These are phyloP conservation scores for Aphodius sticticus DNA, from an alignment of 2,888 invertebrate species.

Conservation along the genomic window DNA sequence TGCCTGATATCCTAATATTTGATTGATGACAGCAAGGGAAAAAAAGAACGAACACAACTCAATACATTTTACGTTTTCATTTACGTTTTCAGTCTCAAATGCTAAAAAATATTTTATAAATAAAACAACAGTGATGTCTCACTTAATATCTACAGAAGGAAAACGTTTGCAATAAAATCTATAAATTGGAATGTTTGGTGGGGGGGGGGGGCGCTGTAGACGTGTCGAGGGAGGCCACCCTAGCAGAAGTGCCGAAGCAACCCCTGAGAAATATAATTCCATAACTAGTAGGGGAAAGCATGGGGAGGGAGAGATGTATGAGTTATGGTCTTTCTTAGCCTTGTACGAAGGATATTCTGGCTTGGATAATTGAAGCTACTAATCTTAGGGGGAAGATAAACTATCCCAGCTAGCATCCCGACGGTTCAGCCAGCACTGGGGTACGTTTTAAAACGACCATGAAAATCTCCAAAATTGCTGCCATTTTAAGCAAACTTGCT, in stretches of 20 bases:
- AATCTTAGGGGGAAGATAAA: background rate
- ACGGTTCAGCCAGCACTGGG: background rate
- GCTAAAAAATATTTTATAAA: too few species aligned
- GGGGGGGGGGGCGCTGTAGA: background rate
- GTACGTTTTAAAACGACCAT: background rate
- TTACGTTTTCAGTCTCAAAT: too few species aligned
- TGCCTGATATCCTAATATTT: background rate
- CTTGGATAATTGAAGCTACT: constrained; percentile 4
- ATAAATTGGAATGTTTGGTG: background rate
- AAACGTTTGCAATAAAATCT: background rate
- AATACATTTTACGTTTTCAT: background rate
- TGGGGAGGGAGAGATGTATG: background rate
- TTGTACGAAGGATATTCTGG: background rate
- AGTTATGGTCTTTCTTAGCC: background rate
- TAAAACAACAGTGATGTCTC: too few species aligned
- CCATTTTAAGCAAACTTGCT: background rate
- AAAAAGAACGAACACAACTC: background rate
- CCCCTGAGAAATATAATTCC: background rate
- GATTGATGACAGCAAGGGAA: background rate
- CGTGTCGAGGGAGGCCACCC: background rate
- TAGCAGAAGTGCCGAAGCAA: background rate
- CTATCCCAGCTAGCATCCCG: background rate
- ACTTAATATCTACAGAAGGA: background rate
- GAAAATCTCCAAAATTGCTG: background rate
- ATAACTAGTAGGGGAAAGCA: background rate